Evolutionary conservation across 1,140 invertebrate species (phyloP).

Genomic region (Diachasma alloeum): DNA sequence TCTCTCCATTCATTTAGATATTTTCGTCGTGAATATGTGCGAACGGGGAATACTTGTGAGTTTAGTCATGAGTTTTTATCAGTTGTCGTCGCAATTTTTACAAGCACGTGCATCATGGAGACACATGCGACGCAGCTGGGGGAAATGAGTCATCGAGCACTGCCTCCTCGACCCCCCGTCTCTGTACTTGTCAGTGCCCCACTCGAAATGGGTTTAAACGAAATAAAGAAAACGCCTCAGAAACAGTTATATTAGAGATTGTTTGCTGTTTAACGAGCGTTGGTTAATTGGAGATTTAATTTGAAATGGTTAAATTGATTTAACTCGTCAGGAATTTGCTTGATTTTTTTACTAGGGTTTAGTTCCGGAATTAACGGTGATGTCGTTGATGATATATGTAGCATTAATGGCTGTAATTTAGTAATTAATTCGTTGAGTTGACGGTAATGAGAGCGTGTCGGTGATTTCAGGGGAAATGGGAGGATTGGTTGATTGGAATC

Average conservation of each 20-base stretch:
- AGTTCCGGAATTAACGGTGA: too few species aligned
- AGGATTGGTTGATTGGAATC: too few species aligned
- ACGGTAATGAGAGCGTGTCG: too few species aligned
- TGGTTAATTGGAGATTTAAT: not conserved
- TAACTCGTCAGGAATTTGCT: not conserved
- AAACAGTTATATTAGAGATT: not conserved
- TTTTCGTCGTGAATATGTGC: too few species aligned
- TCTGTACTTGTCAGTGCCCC: not conserved
- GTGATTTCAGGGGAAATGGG: too few species aligned
- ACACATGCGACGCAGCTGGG: constrained; percentile 21
- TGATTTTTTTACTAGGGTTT: too few species aligned
- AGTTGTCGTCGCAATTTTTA: not conserved
- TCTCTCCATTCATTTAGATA: too few species aligned
- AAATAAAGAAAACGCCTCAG: not conserved
- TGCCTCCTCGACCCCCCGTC: not conserved
- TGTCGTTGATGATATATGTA: too few species aligned
- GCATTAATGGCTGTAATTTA: too few species aligned
- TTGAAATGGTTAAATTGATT: not conserved
- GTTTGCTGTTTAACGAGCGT: not conserved
- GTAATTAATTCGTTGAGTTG: too few species aligned
- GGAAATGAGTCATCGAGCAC: constrained; percentile 9
- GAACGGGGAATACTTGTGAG: not conserved
- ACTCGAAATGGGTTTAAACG: not conserved
- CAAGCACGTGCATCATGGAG: not conserved
- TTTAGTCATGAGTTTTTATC: not conserved